These are phyloP conservation scores for Arvicanthis niloticus DNA, from an alignment of 2,113 vertebrate genomes.

Conservation along the genomic window DNA sequence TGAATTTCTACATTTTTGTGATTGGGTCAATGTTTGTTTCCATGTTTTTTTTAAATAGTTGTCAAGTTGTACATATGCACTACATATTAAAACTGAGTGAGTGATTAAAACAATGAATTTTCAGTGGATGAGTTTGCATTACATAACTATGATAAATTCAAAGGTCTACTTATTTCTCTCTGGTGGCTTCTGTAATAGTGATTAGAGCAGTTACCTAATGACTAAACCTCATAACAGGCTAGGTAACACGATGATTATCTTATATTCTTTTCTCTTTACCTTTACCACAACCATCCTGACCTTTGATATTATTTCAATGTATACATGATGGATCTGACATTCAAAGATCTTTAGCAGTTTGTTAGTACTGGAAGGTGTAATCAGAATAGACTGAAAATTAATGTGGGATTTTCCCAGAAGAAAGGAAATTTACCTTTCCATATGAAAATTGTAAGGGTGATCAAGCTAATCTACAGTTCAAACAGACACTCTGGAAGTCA, in stretches of 20 bases:
- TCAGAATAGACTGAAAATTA: conserved; percentile 6
- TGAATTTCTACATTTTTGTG: neutral
- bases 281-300: neutral
- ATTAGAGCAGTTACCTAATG: neutral
- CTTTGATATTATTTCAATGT: neutral
- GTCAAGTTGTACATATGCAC: neutral
- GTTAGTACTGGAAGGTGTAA: neutral
- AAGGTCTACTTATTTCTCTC: neutral
- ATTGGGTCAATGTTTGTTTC: conserved; percentile 17
- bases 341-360: conserved; percentile 25
- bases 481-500: conserved; percentile 17
- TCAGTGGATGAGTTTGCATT: neutral
- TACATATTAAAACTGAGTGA: conserved; percentile 10
- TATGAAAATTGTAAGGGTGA: neutral
- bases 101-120: conserved; percentile 25
- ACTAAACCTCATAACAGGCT: neutral
- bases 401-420: neutral
- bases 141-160: neutral
- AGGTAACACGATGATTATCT: neutral
- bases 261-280: neutral
- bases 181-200: neutral
- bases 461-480: neutral
- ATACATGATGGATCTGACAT: neutral
- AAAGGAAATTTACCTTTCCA: conserved; percentile 6
- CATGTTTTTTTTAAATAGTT: neutral